Conservation (phyloP, 1,140 invertebrate genomes). For the Cotesia typhae region DNA sequence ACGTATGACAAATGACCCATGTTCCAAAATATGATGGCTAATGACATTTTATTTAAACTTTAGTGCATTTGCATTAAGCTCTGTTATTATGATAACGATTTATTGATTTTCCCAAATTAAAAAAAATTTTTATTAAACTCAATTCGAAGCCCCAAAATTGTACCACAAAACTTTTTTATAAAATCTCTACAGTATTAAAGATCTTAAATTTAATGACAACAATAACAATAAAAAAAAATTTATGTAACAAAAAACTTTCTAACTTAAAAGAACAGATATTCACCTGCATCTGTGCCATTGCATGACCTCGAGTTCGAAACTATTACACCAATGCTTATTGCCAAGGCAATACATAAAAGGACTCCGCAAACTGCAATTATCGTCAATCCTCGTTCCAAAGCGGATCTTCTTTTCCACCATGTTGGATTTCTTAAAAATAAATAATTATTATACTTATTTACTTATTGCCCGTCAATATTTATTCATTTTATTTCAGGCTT, state of each 20-base stretch:
- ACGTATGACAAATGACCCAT: no score
- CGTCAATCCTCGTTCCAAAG: conserved; percentile 79
- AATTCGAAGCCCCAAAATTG: no score
- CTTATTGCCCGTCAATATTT: no score
- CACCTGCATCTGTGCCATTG: conserved; percentile 40
- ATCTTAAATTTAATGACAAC: not conserved
- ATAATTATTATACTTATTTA: conserved; percentile 12
- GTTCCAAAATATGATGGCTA: no score
- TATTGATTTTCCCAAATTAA: not conserved
- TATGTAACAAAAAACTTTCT: not conserved
- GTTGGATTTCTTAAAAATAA: conserved; percentile 77
- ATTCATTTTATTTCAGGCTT: no score
- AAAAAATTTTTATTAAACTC: no score
- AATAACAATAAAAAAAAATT: conserved; percentile 8
- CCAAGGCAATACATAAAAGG: conserved; percentile 73
- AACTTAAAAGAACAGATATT: conserved; percentile 3
- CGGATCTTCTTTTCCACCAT: conserved; percentile 85
- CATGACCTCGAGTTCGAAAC: conserved; percentile 52
- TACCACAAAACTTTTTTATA: no score
- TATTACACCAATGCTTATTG: conserved; percentile 72
- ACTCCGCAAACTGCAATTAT: conserved; percentile 71
- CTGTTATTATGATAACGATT: conserved; percentile 1
- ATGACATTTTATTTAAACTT: conserved; percentile 39
- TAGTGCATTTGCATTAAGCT: not conserved
- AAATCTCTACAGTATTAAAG: no score